phyloP scores from a whole-genome alignment of 2,888 invertebrate species.

The Latrodectus hesperus region DNA sequence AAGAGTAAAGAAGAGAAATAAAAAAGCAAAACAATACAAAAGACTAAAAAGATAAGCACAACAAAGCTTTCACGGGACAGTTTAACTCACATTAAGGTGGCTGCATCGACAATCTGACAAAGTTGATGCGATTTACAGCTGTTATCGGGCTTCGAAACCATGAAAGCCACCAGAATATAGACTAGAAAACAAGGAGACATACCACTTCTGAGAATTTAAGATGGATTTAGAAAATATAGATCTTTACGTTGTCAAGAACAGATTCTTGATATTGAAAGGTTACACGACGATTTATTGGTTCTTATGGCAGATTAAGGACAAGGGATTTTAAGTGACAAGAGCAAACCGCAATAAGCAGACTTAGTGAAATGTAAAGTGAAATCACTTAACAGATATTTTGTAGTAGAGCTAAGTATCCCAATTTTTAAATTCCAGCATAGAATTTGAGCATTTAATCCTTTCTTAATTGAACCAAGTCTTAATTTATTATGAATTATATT shows the following conservation, averaged over 20 bases:
- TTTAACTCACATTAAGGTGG: slow-evolving; percentile 67
- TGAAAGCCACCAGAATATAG: slow-evolving; percentile 51
- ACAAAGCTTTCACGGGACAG: slow-evolving; percentile 65
- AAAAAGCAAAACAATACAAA: slow-evolving; percentile 45
- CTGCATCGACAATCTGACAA: slow-evolving; percentile 64
- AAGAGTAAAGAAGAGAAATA: not conserved
- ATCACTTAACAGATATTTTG: no score
- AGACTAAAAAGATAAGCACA: slow-evolving; percentile 57
- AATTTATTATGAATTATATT: no score
- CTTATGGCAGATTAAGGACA: slow-evolving; percentile 44
- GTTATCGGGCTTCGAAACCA: slow-evolving; percentile 59
- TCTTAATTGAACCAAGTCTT: no score
- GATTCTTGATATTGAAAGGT: slow-evolving; percentile 35
- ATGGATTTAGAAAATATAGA: slow-evolving; percentile 46
- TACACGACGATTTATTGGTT: slow-evolving; percentile 11
- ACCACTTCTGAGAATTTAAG: slow-evolving; percentile 47
- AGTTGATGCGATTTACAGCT: slow-evolving; percentile 65
- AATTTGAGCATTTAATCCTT: no score
- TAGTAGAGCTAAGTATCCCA: no score
- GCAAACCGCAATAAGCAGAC: not conserved
- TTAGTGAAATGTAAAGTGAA: no score
- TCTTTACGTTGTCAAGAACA: slow-evolving; percentile 29
- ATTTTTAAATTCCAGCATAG: no score
- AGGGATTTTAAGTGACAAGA: slow-evolving; percentile 3
- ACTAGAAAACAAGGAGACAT: slow-evolving; percentile 50